Base-by-base conservation (phyloP, 37 sponge, comb jelly and placozoan species). In the Aplysina aerophoba region DNA sequence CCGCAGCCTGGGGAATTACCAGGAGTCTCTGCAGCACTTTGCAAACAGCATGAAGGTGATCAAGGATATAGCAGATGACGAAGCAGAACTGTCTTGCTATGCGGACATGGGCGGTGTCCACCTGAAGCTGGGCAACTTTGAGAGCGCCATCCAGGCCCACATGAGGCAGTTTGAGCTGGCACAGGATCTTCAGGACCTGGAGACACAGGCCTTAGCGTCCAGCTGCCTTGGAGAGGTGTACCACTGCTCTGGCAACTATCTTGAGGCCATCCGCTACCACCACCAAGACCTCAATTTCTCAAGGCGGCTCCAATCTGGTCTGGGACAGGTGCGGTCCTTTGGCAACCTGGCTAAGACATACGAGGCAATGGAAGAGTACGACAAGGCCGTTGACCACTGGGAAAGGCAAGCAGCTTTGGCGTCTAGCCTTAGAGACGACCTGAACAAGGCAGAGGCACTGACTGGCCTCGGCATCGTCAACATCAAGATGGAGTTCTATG, bases 151-250 rank as follows among this genome's bases (percentile, higher is more conserved):
- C 55, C 88, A 94, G 28, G 85, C 90, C 53, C 94, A 89, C 81
- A 61, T 87, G 16, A 69, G 80, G 39, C 97, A 97, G 79, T 84
- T 92, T 28, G 59, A 85, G 16, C 83, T 94, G 39, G 90, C 96
- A 14, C 60, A 84, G 39, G 58, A 66, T 3, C 79, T 92, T 19
- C 86, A 87, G 60, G 93, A 95, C 50, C 41, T 84, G 35, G 82
- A 88, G 64, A 88, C 91, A 68, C 86, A 95, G 78, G 87, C 94
- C 0, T 53, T 90, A 35, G 97, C 97, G 12, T 87, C 95, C 1
- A 91, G 85, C 69, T 89, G 91, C 27, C 88, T 97, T 30, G 94
- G 93, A 25, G 93, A 97, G 84, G 96, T 95, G 34, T 92, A 94
- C 74, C 67, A 66, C 41, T 66, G 89, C 17, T 84, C 96, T 5